Percentiles rank a stretch among this genome's conserved stretches.
Evolutionary conservation across 2,113 vertebrate species (phyloP).

Genomic region (Camelus bactrianus): DNA sequence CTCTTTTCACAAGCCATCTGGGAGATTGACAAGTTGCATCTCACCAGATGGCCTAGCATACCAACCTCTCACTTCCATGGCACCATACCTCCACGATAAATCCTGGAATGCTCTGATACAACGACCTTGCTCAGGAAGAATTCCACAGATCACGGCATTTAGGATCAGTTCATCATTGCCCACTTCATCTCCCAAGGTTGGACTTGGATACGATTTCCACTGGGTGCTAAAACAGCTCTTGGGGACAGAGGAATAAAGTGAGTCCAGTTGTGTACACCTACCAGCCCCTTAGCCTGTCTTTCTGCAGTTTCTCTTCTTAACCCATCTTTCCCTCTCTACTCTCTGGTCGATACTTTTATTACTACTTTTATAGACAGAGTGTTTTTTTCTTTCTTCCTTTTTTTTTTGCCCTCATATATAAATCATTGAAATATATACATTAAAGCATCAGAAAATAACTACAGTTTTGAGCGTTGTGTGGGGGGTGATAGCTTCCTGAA

Average conservation of each 20-base stretch:
- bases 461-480: not conserved
- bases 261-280: not conserved
- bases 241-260: not conserved
- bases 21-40: slow-evolving; percentile 74
- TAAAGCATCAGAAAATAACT: not conserved
- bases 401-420: not conserved
- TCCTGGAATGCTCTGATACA: slow-evolving; percentile 21
- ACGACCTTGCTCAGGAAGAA: not conserved
- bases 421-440: not conserved
- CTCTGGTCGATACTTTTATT: not conserved
- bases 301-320: not conserved
- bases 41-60: slow-evolving; percentile 77
- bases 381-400: not conserved
- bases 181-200: not conserved
- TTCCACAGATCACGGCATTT: not conserved
- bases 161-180: not conserved
- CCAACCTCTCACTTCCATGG: slow-evolving; percentile 58
- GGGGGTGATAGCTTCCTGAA: not conserved
- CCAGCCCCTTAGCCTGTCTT: not conserved
- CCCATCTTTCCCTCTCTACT: not conserved
- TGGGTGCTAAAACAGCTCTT: not conserved
- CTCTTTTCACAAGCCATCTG: slow-evolving; percentile 80
- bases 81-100: slow-evolving; percentile 15
- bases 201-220: not conserved
- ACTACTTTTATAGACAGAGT: not conserved